Base-by-base conservation (phyloP, 2,888 invertebrate species). In the Calameuta pallipes region DNA sequence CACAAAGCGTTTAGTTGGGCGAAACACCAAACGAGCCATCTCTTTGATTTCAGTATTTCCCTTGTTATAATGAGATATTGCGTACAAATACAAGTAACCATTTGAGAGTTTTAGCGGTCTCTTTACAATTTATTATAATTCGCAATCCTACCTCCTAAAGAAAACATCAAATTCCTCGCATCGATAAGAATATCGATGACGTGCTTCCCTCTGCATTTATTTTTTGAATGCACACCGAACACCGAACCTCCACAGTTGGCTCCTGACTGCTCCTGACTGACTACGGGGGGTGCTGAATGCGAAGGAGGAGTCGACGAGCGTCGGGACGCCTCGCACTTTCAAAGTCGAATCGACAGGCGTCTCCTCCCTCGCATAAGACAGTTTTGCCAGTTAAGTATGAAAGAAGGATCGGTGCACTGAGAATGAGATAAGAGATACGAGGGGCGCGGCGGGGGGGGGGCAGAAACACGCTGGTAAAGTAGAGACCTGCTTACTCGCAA, bases 21-120 rank as follows among this genome's bases (percentile, higher is more conserved):
- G 83, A 84, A 86, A 83, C 80, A 83, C 82, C 82, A 83, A 86
- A 83, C 83, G 82, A 80, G 83, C 85, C 85, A 84, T 85, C 88
- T 84, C 83, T 89, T 79, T 87, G 86, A 85, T 85, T 89, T 89
- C 89, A 89, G 89, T 89, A 89, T 89, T 89, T 86, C 85, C 83
- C 85, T 86, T 85, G 86, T 89, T 89, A 84, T 87, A 89, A 87
- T 56, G 56, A 84, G 84, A 82, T 88, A 89, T 85, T 89, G 84
- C 88, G 87, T 87, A 88, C 83, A 88, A 89, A 89, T 89, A 89
- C 80, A 89, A 87, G 74, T 87, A 88, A 87, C 81, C 84, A 79
- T 76, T 76, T 23, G 68, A 76, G 56, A 56, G 56, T 56, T 56
- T 41, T 23, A 23, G 23, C 1, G 6, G 23, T 56, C 56, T 56